Percentiles rank a stretch among this genome's conserved stretches.
Evolutionary conservation across 2,888 invertebrate species (phyloP).

Genomic region (Tromatobia lineatoria): DNA sequence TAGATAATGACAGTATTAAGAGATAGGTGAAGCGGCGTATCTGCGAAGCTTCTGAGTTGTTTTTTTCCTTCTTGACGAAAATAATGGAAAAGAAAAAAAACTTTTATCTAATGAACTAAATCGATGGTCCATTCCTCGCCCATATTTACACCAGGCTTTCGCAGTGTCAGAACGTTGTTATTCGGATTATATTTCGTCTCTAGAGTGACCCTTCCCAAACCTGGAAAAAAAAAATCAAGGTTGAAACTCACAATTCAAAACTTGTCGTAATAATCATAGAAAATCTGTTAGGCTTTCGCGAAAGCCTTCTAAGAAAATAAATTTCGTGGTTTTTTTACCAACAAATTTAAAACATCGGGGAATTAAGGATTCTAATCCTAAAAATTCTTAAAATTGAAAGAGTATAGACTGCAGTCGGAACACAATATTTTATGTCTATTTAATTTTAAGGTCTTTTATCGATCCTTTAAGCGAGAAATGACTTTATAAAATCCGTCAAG

Average conservation of each 20-base stretch:
- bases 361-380: too few relatives aligned
- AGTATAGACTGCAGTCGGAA: too few relatives aligned
- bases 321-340: too few relatives aligned
- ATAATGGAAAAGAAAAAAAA: constrained; percentile 16
- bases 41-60: constrained; percentile 27
- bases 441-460: too few relatives aligned
- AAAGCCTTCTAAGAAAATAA: not conserved
- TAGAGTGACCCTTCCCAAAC: constrained; percentile 87
- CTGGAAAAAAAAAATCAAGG: constrained; percentile 83
- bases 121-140: constrained; percentile 92
- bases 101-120: constrained; percentile 83
- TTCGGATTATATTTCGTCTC: constrained; percentile 90
- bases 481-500: too few relatives aligned
- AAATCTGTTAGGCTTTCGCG: not conserved
- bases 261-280: constrained; percentile 6
- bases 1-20: constrained; percentile 36
- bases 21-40: constrained; percentile 33
- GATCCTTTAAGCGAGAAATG: too few relatives aligned
- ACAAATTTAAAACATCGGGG: too few relatives aligned
- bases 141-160: constrained; percentile 95
- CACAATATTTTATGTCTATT: too few relatives aligned
- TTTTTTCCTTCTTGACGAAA: constrained; percentile 2
- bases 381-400: too few relatives aligned
- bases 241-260: not conserved
- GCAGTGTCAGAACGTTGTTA: constrained; percentile 90